These are phyloP conservation scores for Betta splendens DNA, from an alignment of 2,797 vertebrate genomes.

Conservation along the genomic window DNA sequence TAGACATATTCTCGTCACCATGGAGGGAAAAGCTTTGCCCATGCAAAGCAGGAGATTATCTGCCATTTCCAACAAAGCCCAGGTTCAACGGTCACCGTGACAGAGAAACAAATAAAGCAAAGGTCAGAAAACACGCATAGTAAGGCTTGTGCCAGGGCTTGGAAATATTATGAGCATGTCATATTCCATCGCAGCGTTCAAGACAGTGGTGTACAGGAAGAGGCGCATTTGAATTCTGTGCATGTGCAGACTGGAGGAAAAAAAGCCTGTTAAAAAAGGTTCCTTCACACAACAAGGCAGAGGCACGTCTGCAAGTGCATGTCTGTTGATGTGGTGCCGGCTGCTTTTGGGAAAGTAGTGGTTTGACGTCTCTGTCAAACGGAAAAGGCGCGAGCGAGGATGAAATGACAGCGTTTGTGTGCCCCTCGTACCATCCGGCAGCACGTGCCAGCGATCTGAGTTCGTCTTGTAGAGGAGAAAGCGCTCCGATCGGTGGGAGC, in stretches of 20 bases:
- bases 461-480: constrained; percentile 25
- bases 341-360: constrained; percentile 50
- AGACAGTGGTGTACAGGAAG: not conserved
- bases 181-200: constrained; percentile 48
- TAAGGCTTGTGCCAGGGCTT: constrained; percentile 46
- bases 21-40: constrained; percentile 46
- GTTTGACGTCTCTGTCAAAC: constrained; percentile 58
- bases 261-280: constrained; percentile 6
- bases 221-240: constrained; percentile 33
- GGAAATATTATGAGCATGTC: constrained; percentile 62
- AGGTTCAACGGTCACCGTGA: constrained; percentile 67
- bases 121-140: constrained; percentile 68
- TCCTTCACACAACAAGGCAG: constrained; percentile 39
- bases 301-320: constrained; percentile 21
- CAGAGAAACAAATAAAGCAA: constrained; percentile 78
- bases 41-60: constrained; percentile 80
- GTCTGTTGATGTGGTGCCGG: constrained; percentile 41
- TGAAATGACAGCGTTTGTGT: constrained; percentile 39
- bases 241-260: not conserved
- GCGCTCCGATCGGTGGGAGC: constrained; percentile 8
- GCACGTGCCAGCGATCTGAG: constrained; percentile 27
- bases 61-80: constrained; percentile 63
- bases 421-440: constrained; percentile 23
- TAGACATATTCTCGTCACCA: constrained; percentile 57
- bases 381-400: not conserved